Conservation (phyloP, 2,113 vertebrate genomes). For the Dicentrarchus labrax region DNA sequence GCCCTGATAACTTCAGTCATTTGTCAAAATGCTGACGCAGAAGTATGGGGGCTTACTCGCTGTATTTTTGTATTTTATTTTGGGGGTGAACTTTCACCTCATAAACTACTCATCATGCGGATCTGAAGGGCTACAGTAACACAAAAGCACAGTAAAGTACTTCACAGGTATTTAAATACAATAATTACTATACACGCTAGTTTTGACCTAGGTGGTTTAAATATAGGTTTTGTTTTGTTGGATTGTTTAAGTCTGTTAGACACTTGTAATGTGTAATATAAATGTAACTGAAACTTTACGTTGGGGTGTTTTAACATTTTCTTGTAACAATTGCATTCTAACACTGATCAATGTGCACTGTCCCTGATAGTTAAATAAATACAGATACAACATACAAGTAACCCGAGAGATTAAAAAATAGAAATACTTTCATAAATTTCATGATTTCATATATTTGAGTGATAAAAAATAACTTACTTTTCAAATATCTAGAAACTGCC, state of each 20-base stretch:
- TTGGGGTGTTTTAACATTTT: too few relatives aligned
- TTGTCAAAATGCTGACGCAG: slow-evolving; percentile 33
- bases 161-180: background rate
- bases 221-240: background rate
- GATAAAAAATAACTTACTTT: too few relatives aligned
- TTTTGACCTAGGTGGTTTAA: background rate
- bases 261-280: background rate
- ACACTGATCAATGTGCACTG: too few relatives aligned
- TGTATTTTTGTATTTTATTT: slow-evolving; percentile 17
- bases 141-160: background rate
- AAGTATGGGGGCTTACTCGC: background rate
- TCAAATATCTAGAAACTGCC: too few relatives aligned
- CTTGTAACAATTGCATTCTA: too few relatives aligned
- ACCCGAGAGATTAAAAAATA: too few relatives aligned
- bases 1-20: slow-evolving; percentile 21
- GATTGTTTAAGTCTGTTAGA: background rate
- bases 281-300: too few relatives aligned
- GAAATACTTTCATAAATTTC: too few relatives aligned
- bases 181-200: too few relatives aligned
- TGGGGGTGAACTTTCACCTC: background rate
- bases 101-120: background rate
- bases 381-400: background rate
- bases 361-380: too few relatives aligned
- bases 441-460: too few relatives aligned
- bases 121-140: background rate